phyloP scores from a whole-genome alignment of 1,140 invertebrate species.

The Dermatophagoides farinae region DNA sequence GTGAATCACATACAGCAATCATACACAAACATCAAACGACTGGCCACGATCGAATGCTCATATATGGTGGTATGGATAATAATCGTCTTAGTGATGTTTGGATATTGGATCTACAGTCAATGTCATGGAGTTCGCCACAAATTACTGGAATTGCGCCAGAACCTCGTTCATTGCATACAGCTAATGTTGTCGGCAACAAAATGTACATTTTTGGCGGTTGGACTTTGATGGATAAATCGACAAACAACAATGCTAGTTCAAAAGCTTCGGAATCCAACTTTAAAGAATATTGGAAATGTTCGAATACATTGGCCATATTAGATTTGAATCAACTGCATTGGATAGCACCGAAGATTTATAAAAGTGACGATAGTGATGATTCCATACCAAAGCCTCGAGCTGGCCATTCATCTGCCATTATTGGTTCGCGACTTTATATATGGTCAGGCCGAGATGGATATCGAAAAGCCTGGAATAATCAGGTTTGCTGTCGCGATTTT shows the following conservation, averaged over 20 bases:
- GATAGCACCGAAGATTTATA: conserved; percentile 41
- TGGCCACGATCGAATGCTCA: conserved; percentile 58
- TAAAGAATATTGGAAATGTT: conserved; percentile 98
- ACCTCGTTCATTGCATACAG: conserved; percentile 83
- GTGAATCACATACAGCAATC: conserved; percentile 90
- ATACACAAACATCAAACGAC: conserved; percentile 60
- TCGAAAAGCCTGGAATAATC: conserved; percentile 98
- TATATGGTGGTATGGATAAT: conserved; percentile 98
- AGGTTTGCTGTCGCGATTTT: conserved; percentile 96
- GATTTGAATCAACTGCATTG: conserved; percentile 79
- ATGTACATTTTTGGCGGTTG: conserved; percentile 98
- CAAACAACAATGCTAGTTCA: conserved; percentile 32
- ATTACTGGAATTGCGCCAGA: conserved; percentile 61
- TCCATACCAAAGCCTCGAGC: conserved; percentile 77
- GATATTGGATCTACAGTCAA: conserved; percentile 67
- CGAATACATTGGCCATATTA: conserved; percentile 80
- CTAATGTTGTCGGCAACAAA: conserved; percentile 73
- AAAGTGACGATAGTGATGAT: conserved; percentile 69
- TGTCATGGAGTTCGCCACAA: conserved; percentile 74
- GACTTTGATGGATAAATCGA: conserved; percentile 51
- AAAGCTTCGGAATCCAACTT: background rate
- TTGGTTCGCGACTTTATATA: conserved; percentile 82
- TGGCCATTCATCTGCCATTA: conserved; percentile 87
- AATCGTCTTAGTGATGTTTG: conserved; percentile 83
- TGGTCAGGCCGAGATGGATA: conserved; percentile 98